phyloP scores from a whole-genome alignment of 2,888 invertebrate species.

The Mechanitis messenoides region DNA sequence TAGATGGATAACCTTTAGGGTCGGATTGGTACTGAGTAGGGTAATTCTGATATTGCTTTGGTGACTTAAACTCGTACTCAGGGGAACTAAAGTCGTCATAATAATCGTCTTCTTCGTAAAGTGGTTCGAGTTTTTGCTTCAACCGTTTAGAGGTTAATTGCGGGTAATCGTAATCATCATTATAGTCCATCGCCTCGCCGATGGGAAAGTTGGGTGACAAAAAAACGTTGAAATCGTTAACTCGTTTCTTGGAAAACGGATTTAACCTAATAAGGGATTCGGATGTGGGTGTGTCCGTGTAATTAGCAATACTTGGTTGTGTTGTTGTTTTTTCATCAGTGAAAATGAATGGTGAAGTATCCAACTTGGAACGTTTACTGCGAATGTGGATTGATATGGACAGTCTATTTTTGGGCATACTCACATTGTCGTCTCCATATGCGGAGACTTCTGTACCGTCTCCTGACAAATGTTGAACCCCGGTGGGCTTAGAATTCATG shows the following conservation, averaged over 20 bases:
- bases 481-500: slow-evolving; percentile 46
- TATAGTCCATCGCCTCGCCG: slow-evolving; percentile 42
- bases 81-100: slow-evolving; percentile 34
- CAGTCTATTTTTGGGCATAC: slow-evolving; percentile 38
- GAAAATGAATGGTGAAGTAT: slow-evolving; percentile 48
- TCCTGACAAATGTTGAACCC: slow-evolving; percentile 57
- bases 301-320: slow-evolving; percentile 27
- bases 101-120: slow-evolving; percentile 40
- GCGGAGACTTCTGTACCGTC: slow-evolving; percentile 63
- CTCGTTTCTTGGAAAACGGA: slow-evolving; percentile 29
- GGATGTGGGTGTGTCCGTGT: slow-evolving; percentile 35
- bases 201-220: slow-evolving; percentile 42
- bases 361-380: slow-evolving; percentile 42
- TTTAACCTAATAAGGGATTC: slow-evolving; percentile 42
- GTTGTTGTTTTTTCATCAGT: slow-evolving; percentile 33
- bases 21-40: slow-evolving; percentile 30
- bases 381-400: slow-evolving; percentile 29
- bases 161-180: slow-evolving; percentile 36
- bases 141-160: slow-evolving; percentile 26
- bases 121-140: slow-evolving; percentile 36
- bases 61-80: slow-evolving; percentile 40
- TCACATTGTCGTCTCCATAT: slow-evolving; percentile 63
- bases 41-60: slow-evolving; percentile 29
- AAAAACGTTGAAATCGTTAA: slow-evolving; percentile 39
- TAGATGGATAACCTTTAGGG: slow-evolving; percentile 37